Conservation (phyloP, 2,888 invertebrate species). For the Colletes collaris region DNA sequence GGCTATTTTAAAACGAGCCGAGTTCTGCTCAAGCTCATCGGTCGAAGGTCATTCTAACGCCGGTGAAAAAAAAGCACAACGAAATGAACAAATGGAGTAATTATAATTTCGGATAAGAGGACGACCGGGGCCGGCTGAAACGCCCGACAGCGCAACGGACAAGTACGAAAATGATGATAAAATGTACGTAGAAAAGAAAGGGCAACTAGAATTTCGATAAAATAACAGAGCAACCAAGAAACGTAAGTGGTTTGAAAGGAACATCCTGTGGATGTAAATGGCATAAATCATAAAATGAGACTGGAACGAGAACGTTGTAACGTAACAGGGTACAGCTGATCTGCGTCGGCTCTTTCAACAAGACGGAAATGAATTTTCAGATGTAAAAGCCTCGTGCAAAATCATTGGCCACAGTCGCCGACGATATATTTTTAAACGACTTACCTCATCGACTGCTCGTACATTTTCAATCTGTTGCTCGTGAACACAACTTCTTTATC, state of each 20-base stretch:
- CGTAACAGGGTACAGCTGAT: background rate
- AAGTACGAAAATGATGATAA: background rate
- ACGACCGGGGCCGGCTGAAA: no score
- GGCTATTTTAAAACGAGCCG: slow-evolving; percentile 63
- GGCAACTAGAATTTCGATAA: background rate
- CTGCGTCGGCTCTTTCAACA: background rate
- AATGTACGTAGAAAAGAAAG: background rate
- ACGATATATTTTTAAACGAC: slow-evolving; percentile 63
- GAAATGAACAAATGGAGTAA: background rate
- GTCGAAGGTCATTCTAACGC: slow-evolving; percentile 59
- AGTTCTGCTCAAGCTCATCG: slow-evolving; percentile 49
- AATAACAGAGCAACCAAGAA: background rate
- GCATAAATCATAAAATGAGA: background rate
- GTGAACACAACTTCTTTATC: slow-evolving; percentile 13
- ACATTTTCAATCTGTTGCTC: slow-evolving; percentile 39
- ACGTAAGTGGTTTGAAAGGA: no score
- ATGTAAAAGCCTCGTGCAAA: slow-evolving; percentile 12
- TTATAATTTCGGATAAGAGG: background rate
- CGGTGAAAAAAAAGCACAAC: background rate
- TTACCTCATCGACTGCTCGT: slow-evolving; percentile 61
- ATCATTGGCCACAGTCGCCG: slow-evolving; percentile 36
- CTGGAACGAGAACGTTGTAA: background rate
- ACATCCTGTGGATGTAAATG: background rate
- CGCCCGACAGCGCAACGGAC: background rate
- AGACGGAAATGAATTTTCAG: slow-evolving; percentile 34